Evolutionary conservation across 2,113 vertebrate species (phyloP), one percentile per base, ranked within the genome.

Genomic region (Maylandia zebra): DNA sequence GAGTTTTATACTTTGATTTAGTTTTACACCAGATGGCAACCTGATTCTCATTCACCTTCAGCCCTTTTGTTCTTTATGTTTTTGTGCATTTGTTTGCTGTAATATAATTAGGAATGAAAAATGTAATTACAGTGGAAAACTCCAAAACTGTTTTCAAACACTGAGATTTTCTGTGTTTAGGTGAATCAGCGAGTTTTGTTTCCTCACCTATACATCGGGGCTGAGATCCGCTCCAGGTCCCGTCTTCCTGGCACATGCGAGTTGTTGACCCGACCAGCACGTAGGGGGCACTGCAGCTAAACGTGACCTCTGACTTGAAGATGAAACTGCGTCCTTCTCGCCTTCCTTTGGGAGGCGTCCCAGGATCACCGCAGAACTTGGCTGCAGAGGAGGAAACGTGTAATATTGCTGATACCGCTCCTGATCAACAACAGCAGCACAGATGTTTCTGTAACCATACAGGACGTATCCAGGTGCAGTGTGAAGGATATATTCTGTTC

Each of bases 291-390:
- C 88, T 97, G 96, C 99, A 99, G 95, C 91, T 97, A 90, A 98
- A 99, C 3, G 95, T 96, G 41, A 99, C 97, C 94, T 99, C 98
- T 2, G 99, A 98, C 90, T 98, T 98, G 88, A 98, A 99, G 89
- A 99, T 99, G 93, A 99, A 99, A 88, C 99, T 99, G 88, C 97
- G 99, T 8, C 99, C 99, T 93, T 99, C 98, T 92, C 98, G 95
- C 86, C 95, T 97, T 55, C 98, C 98, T 90, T 97, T 97, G 81
- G 97, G 95, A 17, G 98, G 98, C 71, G 94, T 71, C 6, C 99
- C 98, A 4, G 98, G 98, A 83, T 99, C 98, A 34, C 98, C 98
- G 64, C 99, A 99, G 95, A 99, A 99, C 90, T 98, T 99, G 66
- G 99, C 98, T 99, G 93, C 30, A 84, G 81, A 88, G 17, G 34